Percentiles rank a stretch among this genome's conserved stretches.
phyloP scores from a whole-genome alignment of 2,888 invertebrate genomes.

The Chalcosyrphus nemorum region DNA sequence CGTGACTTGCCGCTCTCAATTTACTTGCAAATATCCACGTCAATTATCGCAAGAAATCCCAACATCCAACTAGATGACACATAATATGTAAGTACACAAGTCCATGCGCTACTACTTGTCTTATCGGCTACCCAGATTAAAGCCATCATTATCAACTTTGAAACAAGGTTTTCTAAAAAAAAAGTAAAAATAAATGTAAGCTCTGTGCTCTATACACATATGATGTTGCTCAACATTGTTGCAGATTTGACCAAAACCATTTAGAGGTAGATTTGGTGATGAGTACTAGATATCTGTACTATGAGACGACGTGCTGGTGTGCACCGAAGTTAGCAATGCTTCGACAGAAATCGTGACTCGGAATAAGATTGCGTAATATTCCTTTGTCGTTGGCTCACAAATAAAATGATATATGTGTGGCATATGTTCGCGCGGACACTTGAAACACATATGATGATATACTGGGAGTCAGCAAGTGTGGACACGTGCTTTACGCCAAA shows the following conservation, averaged over 20 bases:
- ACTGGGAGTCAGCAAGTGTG: conserved; percentile 20
- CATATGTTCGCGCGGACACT: conserved; percentile 14
- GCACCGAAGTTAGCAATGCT: conserved; percentile 18
- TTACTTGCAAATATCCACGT: conserved; percentile 40
- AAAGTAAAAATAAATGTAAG: neutral
- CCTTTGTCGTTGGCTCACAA: conserved; percentile 32
- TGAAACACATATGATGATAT: neutral
- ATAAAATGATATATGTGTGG: conserved; percentile 54
- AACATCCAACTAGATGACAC: neutral
- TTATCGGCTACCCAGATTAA: conserved; percentile 35
- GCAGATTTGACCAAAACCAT: conserved; percentile 44
- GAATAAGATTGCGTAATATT: conserved; percentile 59
- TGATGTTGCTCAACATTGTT: conserved; percentile 23
- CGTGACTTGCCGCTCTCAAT: conserved; percentile 52
- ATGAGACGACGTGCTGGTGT: conserved; percentile 1
- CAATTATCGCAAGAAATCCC: conserved; percentile 2
- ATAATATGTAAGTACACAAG: neutral
- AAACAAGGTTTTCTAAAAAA: conserved; percentile 5
- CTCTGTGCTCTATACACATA: neutral
- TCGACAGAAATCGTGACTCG: conserved; percentile 62
- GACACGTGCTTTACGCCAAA: neutral
- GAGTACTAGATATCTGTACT: neutral
- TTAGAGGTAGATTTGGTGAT: conserved; percentile 33
- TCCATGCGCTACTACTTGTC: conserved; percentile 4
- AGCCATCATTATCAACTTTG: conserved; percentile 20